Evolutionary conservation across 2,113 vertebrate genomes (phyloP), one percentile per base, ranked within the genome.

Genomic region (Strigops habroptila): DNA sequence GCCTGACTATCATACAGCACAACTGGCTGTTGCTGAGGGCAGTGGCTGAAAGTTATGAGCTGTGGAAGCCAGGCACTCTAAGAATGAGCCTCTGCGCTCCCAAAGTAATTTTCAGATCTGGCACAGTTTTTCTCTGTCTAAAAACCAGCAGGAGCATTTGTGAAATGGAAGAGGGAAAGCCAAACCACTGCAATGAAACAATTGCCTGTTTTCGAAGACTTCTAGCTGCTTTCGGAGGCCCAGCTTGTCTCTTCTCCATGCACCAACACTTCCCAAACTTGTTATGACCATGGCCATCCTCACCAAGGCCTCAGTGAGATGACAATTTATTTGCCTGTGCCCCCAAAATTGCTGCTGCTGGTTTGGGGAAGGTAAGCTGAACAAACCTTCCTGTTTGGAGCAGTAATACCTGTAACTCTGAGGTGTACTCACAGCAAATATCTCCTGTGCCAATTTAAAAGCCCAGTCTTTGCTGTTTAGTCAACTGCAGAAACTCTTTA

Each of bases 401-500:
- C 75, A 75, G 7, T 46, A 78, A 51, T 71, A 48, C 64, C 31
- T 48, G 62, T 65, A 79, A 21, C 88, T 90, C 88, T 24, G 69
- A 78, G 83, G 80, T 52, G 23, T 35, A 18, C 55, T 86, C 52
- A 69, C 69, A 91, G 68, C 46, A 90, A 75, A 18, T 71, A 75
- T 55, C 53, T 91, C 52, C 76, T 33, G 39, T 64, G 82, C 48
- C 49, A 44, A 25, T 78, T 91, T 57, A 44, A 86, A 94, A 76
- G 24, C 17, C 19, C 79, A 86, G 65, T 30, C 73, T 39, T 68
- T 10, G 1, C 55, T 88, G 69, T 89, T 94, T 95, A 95, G 96
- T 95, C 90, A 95, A 87, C 78, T 88, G 75, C 84, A 90, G 51
- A 88, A 91, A 51, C 53, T 95, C 75, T 94, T 95, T 93, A 95